Evolutionary conservation across 2,888 invertebrate species (phyloP), one percentile per base, ranked within the genome.

Genomic region (Hirtodrosophila duncani): DNA sequence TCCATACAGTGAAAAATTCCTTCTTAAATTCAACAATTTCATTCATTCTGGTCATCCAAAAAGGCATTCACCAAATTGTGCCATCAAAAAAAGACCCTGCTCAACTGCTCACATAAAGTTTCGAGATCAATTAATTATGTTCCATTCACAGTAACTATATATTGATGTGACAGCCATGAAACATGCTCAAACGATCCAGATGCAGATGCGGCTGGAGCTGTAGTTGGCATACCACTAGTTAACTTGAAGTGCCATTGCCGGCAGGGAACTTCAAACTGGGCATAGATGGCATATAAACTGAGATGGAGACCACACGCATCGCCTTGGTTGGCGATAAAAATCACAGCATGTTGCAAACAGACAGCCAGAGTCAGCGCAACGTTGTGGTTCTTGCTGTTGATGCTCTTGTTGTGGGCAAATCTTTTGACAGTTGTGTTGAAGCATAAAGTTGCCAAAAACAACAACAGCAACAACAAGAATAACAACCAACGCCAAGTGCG

Each of bases 341-440:
- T 75, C 75, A 74, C 75, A 81, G 75, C 79, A 75, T 81, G 81
- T 69, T 70, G 75, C 79, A 75, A 81, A 74, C 75, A 75, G 60
- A 24, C 7, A 41, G 65, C 62, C 55, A 49, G 50, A 14, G 10
- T 13, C 11, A 3, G n/a, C 17, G 11, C 17, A 14, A 2, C 23
- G n/a, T 33, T 21, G 23, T 14, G 21, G 36, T 14, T 36, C 23
- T 24, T 33, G 42, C 55, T 20, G 53, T 43, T 53, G 55, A 43
- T 56, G 38, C 57, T 45, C 3, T 30, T 48, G 71, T 59, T 72
- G 78, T 66, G 75, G 81, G 75, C 75, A 75, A 75, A 75, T 75
- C 75, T 75, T 81, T 81, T 78, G 81, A 75, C 81, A 75, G 81
- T 80, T 75, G 78, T 72, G 81, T 67, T 81, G 67, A 81, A 69